Percentiles rank a stretch among this genome's conserved stretches.
These are phyloP conservation scores for Procapra przewalskii DNA, from an alignment of 2,113 vertebrate genomes.

Conservation along the genomic window DNA sequence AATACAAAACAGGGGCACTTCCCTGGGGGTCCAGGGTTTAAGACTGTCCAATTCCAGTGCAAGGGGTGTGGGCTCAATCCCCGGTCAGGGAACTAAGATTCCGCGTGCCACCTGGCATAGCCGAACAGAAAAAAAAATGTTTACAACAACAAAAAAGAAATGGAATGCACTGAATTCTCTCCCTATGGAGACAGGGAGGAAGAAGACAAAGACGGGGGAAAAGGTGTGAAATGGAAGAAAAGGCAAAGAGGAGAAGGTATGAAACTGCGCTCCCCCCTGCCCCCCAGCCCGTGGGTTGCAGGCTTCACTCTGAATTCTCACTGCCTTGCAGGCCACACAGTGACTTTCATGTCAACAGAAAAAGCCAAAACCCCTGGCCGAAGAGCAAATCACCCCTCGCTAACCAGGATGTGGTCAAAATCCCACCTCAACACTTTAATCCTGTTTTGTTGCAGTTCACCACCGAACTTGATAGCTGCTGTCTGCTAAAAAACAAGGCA, in stretches of 20 bases:
- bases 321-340: neutral
- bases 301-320: neutral
- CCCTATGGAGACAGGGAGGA: neutral
- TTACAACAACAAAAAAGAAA: neutral
- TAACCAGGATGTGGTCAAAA: neutral
- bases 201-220: neutral
- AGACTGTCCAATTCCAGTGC: neutral
- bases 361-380: neutral
- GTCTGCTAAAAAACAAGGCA: neutral
- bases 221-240: neutral
- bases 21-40: neutral
- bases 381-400: neutral
- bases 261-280: no score
- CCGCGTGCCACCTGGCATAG: neutral
- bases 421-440: neutral
- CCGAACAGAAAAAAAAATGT: neutral
- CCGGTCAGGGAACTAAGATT: neutral
- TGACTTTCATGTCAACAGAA: neutral
- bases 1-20: neutral
- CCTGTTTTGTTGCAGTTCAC: neutral
- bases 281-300: fast-evolving
- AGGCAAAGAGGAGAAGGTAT: neutral
- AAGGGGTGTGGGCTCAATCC: neutral
- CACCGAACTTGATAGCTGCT: neutral
- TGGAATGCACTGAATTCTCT: neutral